Evolutionary conservation across 2,113 vertebrate genomes (phyloP).

Genomic region (Chloropsis cyanopogon): DNA sequence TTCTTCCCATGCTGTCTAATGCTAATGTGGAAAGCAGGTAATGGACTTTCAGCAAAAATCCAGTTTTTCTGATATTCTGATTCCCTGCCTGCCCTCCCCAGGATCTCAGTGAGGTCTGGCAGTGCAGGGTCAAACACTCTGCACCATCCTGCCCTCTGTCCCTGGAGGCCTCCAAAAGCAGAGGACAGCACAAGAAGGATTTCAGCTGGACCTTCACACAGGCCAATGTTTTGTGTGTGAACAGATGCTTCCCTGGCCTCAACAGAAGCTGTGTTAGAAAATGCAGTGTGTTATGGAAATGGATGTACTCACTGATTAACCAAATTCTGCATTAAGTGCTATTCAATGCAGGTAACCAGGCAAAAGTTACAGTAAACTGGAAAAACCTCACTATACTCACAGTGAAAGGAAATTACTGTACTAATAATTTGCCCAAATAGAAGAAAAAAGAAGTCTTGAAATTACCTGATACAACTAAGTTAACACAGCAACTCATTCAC

Average conservation of each 20-base stretch:
- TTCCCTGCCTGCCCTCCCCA: not conserved
- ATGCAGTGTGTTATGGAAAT: not conserved
- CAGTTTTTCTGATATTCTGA: not conserved
- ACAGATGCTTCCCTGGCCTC: not conserved
- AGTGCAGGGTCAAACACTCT: not conserved
- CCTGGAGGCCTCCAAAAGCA: not conserved
- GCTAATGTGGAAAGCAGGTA: conserved; percentile 24
- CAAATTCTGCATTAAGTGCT: not conserved
- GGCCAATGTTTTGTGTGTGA: not conserved
- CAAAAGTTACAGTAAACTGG: not conserved
- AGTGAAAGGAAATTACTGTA: not conserved
- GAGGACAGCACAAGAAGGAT: not conserved
- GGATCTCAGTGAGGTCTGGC: not conserved
- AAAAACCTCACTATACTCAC: not conserved
- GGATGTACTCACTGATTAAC: not conserved
- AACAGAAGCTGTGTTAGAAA: not conserved
- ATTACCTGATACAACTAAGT: not conserved
- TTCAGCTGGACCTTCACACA: not conserved
- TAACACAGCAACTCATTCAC: not conserved
- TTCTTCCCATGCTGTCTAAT: conserved; percentile 23
- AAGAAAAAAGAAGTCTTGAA: not conserved
- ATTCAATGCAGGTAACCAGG: not conserved
- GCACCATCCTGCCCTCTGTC: not conserved
- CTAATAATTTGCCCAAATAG: not conserved
- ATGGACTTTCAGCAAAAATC: not conserved